Base-by-base conservation (phyloP, 2,113 vertebrate species). In the Salvelinus namaycush region DNA sequence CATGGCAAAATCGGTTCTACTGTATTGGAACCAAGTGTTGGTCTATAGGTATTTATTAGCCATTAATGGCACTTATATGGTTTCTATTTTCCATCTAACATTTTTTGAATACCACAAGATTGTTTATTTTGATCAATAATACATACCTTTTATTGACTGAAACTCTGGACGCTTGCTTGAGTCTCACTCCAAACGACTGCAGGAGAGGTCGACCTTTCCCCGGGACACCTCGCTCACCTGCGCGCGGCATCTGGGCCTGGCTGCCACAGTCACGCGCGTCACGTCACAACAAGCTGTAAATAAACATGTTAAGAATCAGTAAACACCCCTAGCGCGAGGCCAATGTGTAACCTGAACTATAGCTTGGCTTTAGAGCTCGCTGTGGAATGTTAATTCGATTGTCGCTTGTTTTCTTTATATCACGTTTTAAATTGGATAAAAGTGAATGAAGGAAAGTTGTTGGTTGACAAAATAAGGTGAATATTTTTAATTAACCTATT, bases 251-350 rank as follows among this genome's bases (percentile, higher is more conserved):
- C 39, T 27, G 51, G 22, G 64, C 49, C 4, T 65, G 73, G 78
- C 75, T 26, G 80, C 77, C 5, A 54, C 73, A 16, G 39, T 74
- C 83, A 79, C 85, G 84, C 80, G 77, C 81, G 31, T 73, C 81
- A 70, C 26, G 82, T 89, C 88, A 90, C 87, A 88, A 87, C 83
- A 87, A 74, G 79, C 70, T 39, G 79, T 79, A 84, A 85, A 91
- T 75, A 72, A 68, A 78, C 85, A 69, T 49, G 85, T 79, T 49
- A 67, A 86, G 76, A 82, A 88, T 82, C 81, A 79, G 79, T 65
- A 89, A 91, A 89, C 85, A 88, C 73, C 85, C 84, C 81, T 80
- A 72, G 75, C 85, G 87, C 82, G 80, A 72, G 75, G 76, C 57
- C 2, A 70, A 48, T 22, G 76, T 87, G 91, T 87, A 89, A 90